Base-by-base conservation (phyloP, 2,797 vertebrate genomes). In the Chelonia mydas region DNA sequence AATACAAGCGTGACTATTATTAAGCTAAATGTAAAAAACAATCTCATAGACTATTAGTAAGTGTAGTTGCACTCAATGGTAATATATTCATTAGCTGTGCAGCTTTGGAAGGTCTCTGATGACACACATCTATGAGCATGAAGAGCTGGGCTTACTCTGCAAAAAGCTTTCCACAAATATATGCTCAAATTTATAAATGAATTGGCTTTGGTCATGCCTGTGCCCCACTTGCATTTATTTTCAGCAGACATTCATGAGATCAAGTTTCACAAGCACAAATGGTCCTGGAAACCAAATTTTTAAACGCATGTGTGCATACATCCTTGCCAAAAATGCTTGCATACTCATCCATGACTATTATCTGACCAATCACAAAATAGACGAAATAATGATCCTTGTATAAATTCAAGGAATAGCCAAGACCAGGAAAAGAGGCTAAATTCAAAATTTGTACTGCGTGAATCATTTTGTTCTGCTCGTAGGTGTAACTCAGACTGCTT, bases 61-160 rank as follows among this genome's bases (percentile, higher is more conserved):
- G 78, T 88, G 80, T 85, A 89, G 59, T 92, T 95, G 23, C 6
- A 91, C 82, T 92, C 94, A 89, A 95, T 94, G 81, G 54, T 90
- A 88, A 81, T 83, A 83, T 53, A 76, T 90, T 96, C 97, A 93
- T 98, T 96, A 97, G 94, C 82, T 88, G 0, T 89, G 94, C 81
- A n/a, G 88, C 91, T 96, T 97, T 74, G 50, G 7, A 96, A 65
- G 53, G 50, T 83, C 94, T 92, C 49, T 96, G 50, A 87, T 96
- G 94, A 45, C 87, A 59, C 51, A 7, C 19, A n/a, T 96, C 82
- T 83, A 93, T 82, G 78, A 74, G 45, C 33, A 87, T 81, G 55
- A 50, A 90, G 72, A 92, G 84, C 87, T 86, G 88, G 93, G 72
- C 28, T 3, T 28, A 11, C 16, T 65, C 83, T 82, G 79, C 55